These are phyloP conservation scores for Eclectus roratus DNA, from an alignment of 2,113 vertebrate genomes.

Conservation along the genomic window DNA sequence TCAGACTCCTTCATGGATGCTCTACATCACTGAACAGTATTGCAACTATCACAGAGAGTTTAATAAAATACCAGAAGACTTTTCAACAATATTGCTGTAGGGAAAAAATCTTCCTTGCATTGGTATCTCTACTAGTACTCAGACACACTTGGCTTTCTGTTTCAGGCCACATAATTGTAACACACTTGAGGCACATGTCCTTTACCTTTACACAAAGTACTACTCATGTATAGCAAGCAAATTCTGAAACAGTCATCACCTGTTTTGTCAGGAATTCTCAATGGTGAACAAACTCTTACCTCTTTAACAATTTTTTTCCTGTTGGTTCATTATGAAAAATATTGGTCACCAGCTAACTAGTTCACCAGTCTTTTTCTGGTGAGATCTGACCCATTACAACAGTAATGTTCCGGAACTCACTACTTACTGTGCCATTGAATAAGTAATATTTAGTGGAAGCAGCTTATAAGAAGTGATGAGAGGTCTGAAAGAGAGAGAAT, in stretches of 20 bases:
- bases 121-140: neutral
- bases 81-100: neutral
- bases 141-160: neutral
- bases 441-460: constrained; percentile 63
- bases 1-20: neutral
- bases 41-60: neutral
- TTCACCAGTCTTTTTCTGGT: neutral
- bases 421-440: constrained; percentile 77
- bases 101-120: neutral
- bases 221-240: neutral
- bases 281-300: neutral
- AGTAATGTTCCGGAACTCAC: neutral
- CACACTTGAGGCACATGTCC: neutral
- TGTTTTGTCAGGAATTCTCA: neutral
- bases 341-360: neutral
- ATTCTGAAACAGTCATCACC: neutral
- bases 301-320: neutral
- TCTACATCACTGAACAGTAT: neutral
- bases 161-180: neutral
- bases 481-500: constrained; percentile 73
- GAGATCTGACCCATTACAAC: neutral
- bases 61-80: neutral
- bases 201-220: neutral
- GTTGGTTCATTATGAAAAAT: neutral
- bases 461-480: constrained; percentile 70